These are phyloP conservation scores for Sebastes diploproa DNA, from an alignment of 2,797 vertebrate genomes.

Conservation along the genomic window DNA sequence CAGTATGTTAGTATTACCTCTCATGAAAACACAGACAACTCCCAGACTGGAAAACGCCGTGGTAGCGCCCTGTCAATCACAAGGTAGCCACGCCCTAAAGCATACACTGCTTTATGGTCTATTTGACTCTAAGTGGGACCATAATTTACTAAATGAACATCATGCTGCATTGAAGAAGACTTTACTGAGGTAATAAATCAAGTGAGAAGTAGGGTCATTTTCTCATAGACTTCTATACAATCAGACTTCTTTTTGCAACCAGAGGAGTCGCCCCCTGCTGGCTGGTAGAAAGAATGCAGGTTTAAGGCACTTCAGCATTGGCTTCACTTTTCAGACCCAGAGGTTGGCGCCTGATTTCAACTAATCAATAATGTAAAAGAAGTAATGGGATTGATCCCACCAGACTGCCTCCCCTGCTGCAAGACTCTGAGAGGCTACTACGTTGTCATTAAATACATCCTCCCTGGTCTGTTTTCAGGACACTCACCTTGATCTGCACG, in stretches of 20 bases:
- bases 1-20: no score
- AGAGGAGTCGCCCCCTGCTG: neutral
- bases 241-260: neutral
- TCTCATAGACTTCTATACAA: no score
- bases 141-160: no score
- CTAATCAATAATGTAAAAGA: neutral
- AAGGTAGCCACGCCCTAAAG: no score
- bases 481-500: constrained; percentile 94
- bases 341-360: neutral
- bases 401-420: neutral
- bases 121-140: no score
- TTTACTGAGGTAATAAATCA: no score
- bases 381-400: neutral
- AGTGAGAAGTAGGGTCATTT: no score
- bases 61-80: no score
- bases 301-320: neutral
- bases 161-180: no score
- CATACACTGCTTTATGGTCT: no score
- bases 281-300: neutral
- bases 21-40: no score
- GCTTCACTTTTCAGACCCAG: neutral
- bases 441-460: neutral
- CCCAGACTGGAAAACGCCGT: accelerated
- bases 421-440: neutral
- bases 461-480: neutral